Percentiles rank a stretch among this genome's conserved stretches.
Conservation (phyloP, 2,797 vertebrate species). For the Syncerus caffer region DNA sequence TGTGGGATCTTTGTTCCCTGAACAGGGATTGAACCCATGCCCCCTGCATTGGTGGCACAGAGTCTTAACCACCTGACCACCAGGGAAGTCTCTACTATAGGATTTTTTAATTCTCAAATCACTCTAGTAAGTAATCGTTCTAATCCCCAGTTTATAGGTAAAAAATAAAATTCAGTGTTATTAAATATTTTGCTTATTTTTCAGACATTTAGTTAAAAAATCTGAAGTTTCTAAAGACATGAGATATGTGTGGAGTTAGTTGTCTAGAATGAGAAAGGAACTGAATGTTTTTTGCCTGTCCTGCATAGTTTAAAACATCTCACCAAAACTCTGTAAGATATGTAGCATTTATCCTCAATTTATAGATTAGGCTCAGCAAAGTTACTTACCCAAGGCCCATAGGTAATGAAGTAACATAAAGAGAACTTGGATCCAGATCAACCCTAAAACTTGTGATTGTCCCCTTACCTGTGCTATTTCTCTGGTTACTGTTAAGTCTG, state of each 20-base stretch:
- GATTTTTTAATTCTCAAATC: constrained; percentile 9
- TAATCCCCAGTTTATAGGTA: not conserved
- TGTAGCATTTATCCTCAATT: not conserved
- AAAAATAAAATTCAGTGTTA: not conserved
- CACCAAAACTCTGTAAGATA: not conserved
- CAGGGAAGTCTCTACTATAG: not conserved
- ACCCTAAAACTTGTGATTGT: not conserved
- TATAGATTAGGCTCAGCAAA: constrained; percentile 3
- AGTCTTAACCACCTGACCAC: not conserved
- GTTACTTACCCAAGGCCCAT: not conserved
- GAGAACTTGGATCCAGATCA: not conserved
- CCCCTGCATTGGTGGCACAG: not conserved
- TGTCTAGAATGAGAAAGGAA: not conserved
- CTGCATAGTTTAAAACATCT: not conserved
- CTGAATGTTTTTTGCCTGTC: not conserved
- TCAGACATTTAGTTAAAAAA: not conserved
- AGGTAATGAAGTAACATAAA: not conserved
- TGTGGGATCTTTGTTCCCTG: not conserved
- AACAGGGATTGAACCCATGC: not conserved
- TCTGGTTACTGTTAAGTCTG: not conserved
- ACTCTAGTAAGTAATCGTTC: not conserved
- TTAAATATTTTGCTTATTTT: constrained; percentile 36
- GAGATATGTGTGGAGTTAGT: not conserved
- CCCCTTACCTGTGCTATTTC: not conserved
- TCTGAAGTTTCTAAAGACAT: not conserved